Evolutionary conservation across 2,888 invertebrate species (phyloP).

Genomic region (Clostera curtula): DNA sequence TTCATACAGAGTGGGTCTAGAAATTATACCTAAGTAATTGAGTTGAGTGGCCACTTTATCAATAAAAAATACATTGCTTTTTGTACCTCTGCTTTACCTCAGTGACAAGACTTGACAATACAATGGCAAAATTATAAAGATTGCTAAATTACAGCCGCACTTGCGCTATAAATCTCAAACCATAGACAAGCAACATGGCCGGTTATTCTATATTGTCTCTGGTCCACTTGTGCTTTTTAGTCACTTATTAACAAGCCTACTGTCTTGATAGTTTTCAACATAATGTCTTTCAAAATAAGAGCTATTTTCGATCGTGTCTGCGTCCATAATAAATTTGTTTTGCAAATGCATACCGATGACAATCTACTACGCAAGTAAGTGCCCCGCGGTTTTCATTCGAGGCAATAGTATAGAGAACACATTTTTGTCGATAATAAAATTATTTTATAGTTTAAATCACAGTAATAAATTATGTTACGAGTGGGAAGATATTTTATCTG

Average conservation of each 20-base stretch:
- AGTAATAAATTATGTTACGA: slow-evolving; percentile 1
- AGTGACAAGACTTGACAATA: slow-evolving; percentile 17
- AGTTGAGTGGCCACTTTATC: too few species aligned
- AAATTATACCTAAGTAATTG: too few species aligned
- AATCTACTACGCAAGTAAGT: slow-evolving; percentile 42
- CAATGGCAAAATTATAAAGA: slow-evolving; percentile 36
- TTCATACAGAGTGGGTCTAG: too few species aligned
- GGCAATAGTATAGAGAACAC: slow-evolving; percentile 29
- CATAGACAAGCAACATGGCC: slow-evolving; percentile 65
- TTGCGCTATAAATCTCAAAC: slow-evolving; percentile 51
- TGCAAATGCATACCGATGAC: slow-evolving; percentile 39
- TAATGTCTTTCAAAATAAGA: slow-evolving; percentile 15
- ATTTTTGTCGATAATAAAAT: slow-evolving; percentile 18
- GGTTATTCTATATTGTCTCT: slow-evolving; percentile 60
- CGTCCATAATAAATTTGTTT: slow-evolving; percentile 26
- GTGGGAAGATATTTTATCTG: too few species aligned
- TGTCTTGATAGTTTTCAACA: slow-evolving; percentile 6
- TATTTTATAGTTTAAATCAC: slow-evolving; percentile 1
- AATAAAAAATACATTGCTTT: too few species aligned
- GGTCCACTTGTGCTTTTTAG: slow-evolving; percentile 40
- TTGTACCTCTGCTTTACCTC: too few species aligned
- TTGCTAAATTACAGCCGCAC: slow-evolving; percentile 47
- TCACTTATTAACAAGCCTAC: slow-evolving; percentile 18
- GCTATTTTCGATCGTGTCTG: slow-evolving; percentile 13
- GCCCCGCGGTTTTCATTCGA: slow-evolving; percentile 49